phyloP scores from a whole-genome alignment of 1,140 invertebrate genomes.

The Harpegnathos saltator region DNA sequence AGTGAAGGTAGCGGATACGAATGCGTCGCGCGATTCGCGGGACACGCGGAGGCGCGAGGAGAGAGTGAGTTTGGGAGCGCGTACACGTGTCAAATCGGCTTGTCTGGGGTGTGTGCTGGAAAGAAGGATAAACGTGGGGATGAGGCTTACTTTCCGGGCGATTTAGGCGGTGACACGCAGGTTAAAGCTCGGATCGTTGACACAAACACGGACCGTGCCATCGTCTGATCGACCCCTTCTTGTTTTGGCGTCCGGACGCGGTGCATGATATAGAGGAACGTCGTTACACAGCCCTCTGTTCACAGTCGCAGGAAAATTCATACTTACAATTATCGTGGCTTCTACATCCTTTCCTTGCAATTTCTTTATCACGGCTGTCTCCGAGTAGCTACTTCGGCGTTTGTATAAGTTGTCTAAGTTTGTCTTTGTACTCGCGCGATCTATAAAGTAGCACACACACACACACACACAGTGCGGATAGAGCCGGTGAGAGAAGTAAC shows the following conservation, averaged over 20 bases:
- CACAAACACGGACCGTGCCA: not conserved
- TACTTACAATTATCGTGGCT: not conserved
- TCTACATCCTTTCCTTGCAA: not conserved
- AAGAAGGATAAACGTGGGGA: not conserved
- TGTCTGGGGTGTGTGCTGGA: not conserved
- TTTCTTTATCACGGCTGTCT: not conserved
- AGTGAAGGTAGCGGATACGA: not conserved
- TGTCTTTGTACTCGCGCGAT: not conserved
- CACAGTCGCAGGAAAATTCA: not conserved
- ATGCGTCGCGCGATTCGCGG: slow-evolving; percentile 32
- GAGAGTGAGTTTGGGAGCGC: slow-evolving; percentile 11
- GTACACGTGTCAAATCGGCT: slow-evolving; percentile 40
- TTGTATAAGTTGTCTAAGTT: not conserved
- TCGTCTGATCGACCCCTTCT: not conserved
- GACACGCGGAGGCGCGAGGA: not conserved
- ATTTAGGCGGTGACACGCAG: not conserved
- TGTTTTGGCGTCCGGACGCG: not conserved
- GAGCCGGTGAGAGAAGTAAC: not conserved
- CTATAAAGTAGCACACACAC: not conserved
- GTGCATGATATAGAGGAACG: not conserved
- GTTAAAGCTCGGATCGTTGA: not conserved
- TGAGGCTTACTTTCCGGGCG: slow-evolving; percentile 5
- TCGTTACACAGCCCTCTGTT: not conserved
- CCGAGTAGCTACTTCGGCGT: not conserved
- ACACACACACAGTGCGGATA: slow-evolving; percentile 33